A percentile compares a stretch with the other conserved stretches of the same genome.
Conservation (phyloP, 1,140 invertebrate species). For the Lasaia peninsularis region DNA sequence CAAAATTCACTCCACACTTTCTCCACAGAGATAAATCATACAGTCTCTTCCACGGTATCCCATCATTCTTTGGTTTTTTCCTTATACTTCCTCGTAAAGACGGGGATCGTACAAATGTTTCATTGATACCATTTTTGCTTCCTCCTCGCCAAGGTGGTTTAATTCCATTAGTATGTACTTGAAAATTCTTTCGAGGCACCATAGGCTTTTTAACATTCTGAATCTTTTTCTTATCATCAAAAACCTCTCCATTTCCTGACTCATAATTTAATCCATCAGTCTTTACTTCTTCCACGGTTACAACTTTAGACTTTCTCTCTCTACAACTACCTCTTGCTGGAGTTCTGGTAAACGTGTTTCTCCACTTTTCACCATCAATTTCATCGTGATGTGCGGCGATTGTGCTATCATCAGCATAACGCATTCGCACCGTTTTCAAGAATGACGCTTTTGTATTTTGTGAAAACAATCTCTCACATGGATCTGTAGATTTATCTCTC, state of each 20-base stretch:
- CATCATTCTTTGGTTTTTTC: constrained; percentile 33
- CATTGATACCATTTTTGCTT: constrained; percentile 51
- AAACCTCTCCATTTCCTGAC: constrained; percentile 40
- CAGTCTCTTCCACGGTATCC: constrained; percentile 76
- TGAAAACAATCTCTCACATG: constrained; percentile 71
- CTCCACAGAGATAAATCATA: constrained; percentile 77
- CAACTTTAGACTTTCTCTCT: constrained; percentile 61
- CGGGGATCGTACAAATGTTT: constrained; percentile 56
- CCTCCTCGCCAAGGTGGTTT: constrained; percentile 78
- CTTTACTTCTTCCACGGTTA: constrained; percentile 69
- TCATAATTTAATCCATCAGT: constrained; percentile 56
- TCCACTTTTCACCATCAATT: constrained; percentile 62
- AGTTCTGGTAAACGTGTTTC: constrained; percentile 55
- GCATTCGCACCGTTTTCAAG: constrained; percentile 78
- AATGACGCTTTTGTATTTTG: constrained; percentile 78
- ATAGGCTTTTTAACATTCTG: constrained; percentile 40
- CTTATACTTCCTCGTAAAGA: constrained; percentile 51
- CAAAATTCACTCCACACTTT: constrained; percentile 68
- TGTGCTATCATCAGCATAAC: constrained; percentile 68
- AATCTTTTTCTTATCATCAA: constrained; percentile 55
- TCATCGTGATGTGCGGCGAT: constrained; percentile 52
- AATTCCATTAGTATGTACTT: constrained; percentile 39
- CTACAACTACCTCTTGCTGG: constrained; percentile 70
- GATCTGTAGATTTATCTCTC: constrained; percentile 38
- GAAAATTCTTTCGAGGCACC: constrained; percentile 47